These are phyloP conservation scores for Papilio polytes DNA, from an alignment of 1,140 invertebrate genomes.

Conservation along the genomic window DNA sequence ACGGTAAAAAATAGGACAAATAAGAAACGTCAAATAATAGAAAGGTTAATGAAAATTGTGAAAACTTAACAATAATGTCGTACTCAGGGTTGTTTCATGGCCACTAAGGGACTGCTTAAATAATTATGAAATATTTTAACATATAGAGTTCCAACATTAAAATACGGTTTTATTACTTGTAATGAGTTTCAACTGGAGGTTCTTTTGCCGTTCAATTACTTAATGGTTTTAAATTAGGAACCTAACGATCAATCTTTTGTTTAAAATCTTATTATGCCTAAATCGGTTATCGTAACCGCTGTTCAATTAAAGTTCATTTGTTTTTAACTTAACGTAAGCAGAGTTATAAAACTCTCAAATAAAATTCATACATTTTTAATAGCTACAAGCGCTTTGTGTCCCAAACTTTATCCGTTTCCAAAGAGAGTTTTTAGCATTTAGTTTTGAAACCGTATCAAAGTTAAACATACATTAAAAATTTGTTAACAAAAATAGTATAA, in stretches of 20 bases:
- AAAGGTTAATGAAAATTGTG: background rate
- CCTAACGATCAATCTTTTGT: no score
- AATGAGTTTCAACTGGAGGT: no score
- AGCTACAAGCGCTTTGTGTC: slow-evolving; percentile 6
- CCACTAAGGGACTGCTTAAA: no score
- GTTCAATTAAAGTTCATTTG: background rate
- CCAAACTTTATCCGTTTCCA: background rate
- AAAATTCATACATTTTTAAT: slow-evolving; percentile 6
- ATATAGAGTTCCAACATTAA: no score
- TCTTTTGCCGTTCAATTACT: no score
- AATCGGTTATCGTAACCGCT: background rate
- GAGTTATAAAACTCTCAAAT: background rate
- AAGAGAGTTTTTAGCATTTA: background rate
- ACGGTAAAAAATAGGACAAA: background rate
- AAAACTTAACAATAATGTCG: no score
- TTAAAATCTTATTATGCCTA: no score
- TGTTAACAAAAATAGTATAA: background rate
- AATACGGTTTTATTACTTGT: no score
- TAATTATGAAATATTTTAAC: no score
- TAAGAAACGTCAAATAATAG: background rate
- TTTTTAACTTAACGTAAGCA: slow-evolving; percentile 6
- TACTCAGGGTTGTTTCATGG: no score
- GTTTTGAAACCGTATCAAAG: background rate
- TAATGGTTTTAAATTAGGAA: no score
- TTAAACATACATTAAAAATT: background rate